Evolutionary conservation across 2,113 vertebrate species (phyloP).

Genomic region (Caranx melampygus): DNA sequence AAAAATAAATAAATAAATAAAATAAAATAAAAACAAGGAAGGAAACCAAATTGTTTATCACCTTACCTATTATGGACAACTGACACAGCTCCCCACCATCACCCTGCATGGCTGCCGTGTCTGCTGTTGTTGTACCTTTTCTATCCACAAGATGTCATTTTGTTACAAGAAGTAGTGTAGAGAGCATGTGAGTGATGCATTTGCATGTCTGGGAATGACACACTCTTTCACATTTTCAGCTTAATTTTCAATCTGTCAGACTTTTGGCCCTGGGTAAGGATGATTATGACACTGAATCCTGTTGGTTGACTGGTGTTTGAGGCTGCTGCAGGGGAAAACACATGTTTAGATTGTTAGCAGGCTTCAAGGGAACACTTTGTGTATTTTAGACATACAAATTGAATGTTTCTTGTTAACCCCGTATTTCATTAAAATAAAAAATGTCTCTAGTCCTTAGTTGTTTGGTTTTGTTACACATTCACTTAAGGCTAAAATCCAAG

Average conservation of each 20-base stretch:
- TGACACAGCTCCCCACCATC: background rate
- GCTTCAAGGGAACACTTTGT: background rate
- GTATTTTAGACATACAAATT: background rate
- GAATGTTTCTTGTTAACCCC: background rate
- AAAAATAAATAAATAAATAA: too few species aligned
- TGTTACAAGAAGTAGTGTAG: background rate
- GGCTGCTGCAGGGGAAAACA: background rate
- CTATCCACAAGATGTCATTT: constrained; percentile 49
- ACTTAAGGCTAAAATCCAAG: constrained; percentile 11
- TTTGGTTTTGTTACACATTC: background rate
- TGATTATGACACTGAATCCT: background rate
- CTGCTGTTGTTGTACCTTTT: constrained; percentile 5
- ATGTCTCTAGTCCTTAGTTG: background rate
- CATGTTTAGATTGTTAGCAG: background rate
- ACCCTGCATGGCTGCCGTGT: background rate
- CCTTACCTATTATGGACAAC: background rate
- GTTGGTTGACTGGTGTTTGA: background rate
- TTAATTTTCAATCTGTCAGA: background rate
- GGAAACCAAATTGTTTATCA: too few species aligned
- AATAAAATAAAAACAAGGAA: too few species aligned
- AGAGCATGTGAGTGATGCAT: background rate
- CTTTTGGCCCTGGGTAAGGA: background rate
- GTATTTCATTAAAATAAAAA: background rate
- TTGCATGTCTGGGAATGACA: background rate
- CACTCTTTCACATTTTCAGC: background rate